Evolutionary conservation across 1,140 invertebrate species (phyloP), one percentile per base, ranked within the genome.

Genomic region (Panagrolaimus sp.): DNA sequence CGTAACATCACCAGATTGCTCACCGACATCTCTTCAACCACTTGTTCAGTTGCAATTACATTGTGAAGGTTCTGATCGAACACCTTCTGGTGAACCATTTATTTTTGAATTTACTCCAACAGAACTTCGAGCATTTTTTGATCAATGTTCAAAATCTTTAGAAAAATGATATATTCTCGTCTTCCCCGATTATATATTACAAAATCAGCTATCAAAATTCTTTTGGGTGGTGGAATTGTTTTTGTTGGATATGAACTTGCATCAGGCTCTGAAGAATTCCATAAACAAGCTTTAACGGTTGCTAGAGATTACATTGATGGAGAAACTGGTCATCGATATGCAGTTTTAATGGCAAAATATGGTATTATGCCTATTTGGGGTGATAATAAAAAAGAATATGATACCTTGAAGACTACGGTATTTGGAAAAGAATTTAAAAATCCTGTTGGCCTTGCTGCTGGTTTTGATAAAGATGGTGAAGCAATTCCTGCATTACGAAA

Each of bases 401-500:
- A 48, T 25, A 61, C 63, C 23, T 64, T 74, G 42, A 63, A 62
- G 43, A 74, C 71, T 14, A 44, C 27, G n/a, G 20, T 74, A 44
- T 73, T 74, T 61, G 72, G 67, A 23, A 63, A 62, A 27, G 42
- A 74, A 25, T 69, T 74, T 20, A 38, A 67, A n/a, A 74, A 75
- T 61, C 72, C 72, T 69, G 16, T 48, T 72, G 71, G 69, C 48
- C 67, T 98, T 75, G 95, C 95, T 61, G 96, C 96, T 71, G 96
- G 96, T 3, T 98, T 97, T 86, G 96, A 98, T 83, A 98, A 98
- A 83, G 89, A 98, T 84, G 95, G 88, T 9, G 92, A 97, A 86
- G 92, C 91, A 27, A 86, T 96, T 1, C 83, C 88, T 70, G 91
- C 91, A 0, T 83, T 98, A 31, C 87, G 88, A 61, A 88, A 89